Conservation (phyloP, 2,797 vertebrate genomes). For the Catamblyrhynchus diadema region DNA sequence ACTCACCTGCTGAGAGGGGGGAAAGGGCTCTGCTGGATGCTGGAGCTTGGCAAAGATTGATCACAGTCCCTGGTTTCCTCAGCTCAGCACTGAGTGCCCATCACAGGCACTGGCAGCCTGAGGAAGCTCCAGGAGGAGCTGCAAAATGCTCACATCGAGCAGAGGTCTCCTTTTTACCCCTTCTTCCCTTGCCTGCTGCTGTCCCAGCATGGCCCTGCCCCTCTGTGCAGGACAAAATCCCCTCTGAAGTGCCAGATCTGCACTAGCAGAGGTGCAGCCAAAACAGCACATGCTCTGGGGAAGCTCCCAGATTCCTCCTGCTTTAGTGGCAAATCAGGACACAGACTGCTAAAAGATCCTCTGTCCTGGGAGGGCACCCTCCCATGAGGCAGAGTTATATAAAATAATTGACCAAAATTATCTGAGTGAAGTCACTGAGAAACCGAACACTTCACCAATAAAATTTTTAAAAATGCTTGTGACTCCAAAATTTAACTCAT, state of each 20-base stretch:
- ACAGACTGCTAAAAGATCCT: background rate
- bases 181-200: background rate
- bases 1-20: background rate
- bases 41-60: background rate
- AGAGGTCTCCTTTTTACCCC: fast-evolving
- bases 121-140: background rate
- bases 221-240: background rate
- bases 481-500: background rate
- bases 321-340: background rate
- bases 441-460: background rate
- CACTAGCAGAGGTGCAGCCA: background rate
- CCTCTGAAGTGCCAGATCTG: background rate
- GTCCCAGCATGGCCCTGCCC: background rate
- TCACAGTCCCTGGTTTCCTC: background rate
- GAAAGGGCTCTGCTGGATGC: background rate
- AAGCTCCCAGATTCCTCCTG: background rate
- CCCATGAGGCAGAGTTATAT: background rate
- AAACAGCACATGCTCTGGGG: background rate
- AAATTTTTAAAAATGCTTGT: background rate
- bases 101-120: fast-evolving
- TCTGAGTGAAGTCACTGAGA: background rate
- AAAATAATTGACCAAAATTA: background rate
- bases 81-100: background rate
- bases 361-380: background rate
- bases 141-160: background rate